Conservation (phyloP, 1,140 invertebrate genomes). For the Euglossa dilemma region DNA sequence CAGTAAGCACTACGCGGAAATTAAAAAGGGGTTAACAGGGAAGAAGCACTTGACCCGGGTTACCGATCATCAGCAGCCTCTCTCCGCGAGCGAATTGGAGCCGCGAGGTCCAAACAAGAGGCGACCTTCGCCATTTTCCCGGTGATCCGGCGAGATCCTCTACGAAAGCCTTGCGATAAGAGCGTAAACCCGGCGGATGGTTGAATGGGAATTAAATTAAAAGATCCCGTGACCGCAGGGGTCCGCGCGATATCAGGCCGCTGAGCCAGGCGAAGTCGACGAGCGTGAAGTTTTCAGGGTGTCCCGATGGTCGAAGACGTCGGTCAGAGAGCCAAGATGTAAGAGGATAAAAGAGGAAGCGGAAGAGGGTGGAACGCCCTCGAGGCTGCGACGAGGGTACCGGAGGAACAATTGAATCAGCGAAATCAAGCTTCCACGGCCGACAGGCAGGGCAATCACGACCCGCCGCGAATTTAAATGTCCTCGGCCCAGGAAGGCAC, state of each 20-base stretch:
- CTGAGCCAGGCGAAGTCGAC: constrained; percentile 29
- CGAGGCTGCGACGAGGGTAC: constrained; percentile 12
- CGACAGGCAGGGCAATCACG: constrained; percentile 58
- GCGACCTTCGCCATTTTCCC: too few species aligned
- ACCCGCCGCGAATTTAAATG: constrained; percentile 68
- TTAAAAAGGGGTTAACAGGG: too few species aligned
- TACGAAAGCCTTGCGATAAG: too few species aligned
- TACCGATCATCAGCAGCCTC: neutral
- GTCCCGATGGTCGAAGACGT: constrained; percentile 20
- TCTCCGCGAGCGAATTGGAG: neutral
- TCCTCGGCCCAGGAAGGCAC: constrained; percentile 15
- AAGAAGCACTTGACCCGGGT: too few species aligned
- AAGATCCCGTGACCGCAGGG: constrained; percentile 28
- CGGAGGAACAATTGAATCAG: constrained; percentile 69
- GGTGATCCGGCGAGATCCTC: neutral
- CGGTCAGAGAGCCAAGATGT: constrained; percentile 37
- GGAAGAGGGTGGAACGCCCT: neutral
- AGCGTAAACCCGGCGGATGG: neutral
- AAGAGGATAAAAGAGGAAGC: constrained; percentile 27
- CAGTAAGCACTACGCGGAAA: too few species aligned
- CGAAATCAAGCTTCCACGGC: constrained; percentile 58
- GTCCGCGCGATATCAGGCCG: constrained; percentile 7
- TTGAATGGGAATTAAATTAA: constrained; percentile 50
- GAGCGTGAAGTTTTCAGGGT: constrained; percentile 53
- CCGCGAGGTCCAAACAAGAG: neutral